Conservation (phyloP, 1,140 invertebrate genomes). For the Berghia stephanieae region DNA sequence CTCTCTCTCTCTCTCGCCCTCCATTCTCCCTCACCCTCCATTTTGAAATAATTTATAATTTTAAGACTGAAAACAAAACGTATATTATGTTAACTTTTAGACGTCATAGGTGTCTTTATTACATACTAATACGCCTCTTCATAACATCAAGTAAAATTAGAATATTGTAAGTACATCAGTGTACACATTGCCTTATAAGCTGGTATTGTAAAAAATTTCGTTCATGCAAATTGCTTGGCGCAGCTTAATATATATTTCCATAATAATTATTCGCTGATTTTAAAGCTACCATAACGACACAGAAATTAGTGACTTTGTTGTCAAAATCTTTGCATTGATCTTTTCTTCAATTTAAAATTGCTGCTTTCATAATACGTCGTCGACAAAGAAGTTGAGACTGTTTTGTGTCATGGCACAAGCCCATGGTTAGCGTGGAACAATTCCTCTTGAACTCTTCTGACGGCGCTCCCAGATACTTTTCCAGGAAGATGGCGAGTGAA, state of each 20-base stretch:
- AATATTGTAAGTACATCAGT: not conserved
- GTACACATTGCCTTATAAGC: not conserved
- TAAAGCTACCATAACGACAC: no score
- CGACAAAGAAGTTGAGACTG: no score
- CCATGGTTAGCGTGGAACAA: constrained; percentile 36
- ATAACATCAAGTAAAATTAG: not conserved
- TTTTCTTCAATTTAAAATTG: no score
- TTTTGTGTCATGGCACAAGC: constrained; percentile 27
- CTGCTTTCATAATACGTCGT: no score
- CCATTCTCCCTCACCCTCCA: not conserved
- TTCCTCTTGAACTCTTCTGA: constrained; percentile 34
- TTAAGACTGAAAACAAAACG: not conserved
- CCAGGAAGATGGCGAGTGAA: constrained; percentile 38
- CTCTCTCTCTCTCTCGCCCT: constrained; percentile 25
- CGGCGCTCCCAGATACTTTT: constrained; percentile 36
- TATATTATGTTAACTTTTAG: not conserved
- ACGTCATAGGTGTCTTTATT: not conserved
- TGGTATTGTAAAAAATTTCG: no score
- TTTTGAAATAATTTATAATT: not conserved
- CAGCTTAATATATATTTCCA: no score
- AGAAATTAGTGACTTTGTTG: no score
- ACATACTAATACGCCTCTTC: not conserved
- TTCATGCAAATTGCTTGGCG: no score
- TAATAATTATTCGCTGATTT: no score
- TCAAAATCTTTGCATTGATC: no score